Base-by-base conservation (phyloP, 1,140 invertebrate genomes). In the Aphidius ervi region DNA sequence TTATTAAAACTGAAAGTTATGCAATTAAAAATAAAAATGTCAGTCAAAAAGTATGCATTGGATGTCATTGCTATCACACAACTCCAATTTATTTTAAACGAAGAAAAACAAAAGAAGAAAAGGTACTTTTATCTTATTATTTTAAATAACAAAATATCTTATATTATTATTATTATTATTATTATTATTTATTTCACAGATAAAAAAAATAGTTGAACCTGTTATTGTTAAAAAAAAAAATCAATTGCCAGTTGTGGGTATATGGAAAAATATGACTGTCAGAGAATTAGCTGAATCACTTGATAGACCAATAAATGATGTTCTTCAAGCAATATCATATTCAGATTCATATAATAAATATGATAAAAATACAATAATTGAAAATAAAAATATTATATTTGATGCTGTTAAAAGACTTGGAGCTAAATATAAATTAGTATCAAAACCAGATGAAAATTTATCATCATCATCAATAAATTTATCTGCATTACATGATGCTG, bases 201-300 rank as follows among this genome's bases (percentile, higher is more conserved):
- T 16, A 16, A 16, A 16, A 16, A 16, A 16, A 16, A 16, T 16
- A 16, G 16, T 16, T 16, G 16, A 16, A 16, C 16, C 16, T 16
- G 16, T 16, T 16, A 16, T 16, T 16, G 16, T 16, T 16, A 16
- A 16, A 16, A 16, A 16, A 16, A 31, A 31, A 31, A 31, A 3
- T 31, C 23, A 70, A 56, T 62, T 64, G 5, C 70, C 76, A 65
- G 72, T 86, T 10, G 73, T 89, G 6, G 82, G 85, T 57, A 78
- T 93, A 59, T 94, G 92, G 92, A 80, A 82, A 53, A 84, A 88
- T 67, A 94, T 94, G 82, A 92, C 87, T 9, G 84, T 94, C 1
- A 61, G 70, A 49, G 87, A 95, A 70, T 75, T 95, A 63, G 86
- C 90, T 31, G 69, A 82, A 55, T 78, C 83, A 1, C 61, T 88